phyloP scores from a whole-genome alignment of 2,888 invertebrate species.

The Cryptocheilus praepositus region DNA sequence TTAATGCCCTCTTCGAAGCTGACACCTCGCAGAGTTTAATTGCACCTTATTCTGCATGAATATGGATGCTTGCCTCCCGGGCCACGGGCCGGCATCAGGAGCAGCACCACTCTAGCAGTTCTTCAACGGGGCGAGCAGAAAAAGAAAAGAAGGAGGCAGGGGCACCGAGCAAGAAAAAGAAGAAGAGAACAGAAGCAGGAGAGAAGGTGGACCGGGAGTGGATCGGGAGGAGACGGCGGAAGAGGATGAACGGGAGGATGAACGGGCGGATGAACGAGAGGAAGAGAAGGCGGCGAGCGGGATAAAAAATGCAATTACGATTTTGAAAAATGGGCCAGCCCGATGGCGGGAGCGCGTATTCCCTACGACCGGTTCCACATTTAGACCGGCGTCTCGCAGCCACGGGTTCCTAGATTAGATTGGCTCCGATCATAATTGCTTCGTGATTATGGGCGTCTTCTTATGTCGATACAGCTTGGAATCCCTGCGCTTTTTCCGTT shows the following conservation, averaged over 20 bases:
- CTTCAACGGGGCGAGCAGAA: conserved; percentile 35
- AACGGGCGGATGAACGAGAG: conserved; percentile 18
- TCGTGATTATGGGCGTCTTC: conserved; percentile 17
- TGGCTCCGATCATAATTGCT: conserved; percentile 25
- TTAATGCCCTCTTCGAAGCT: conserved; percentile 72
- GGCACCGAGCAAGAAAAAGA: not conserved
- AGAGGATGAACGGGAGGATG: not conserved
- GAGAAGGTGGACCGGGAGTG: conserved; percentile 17
- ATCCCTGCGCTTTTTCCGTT: conserved; percentile 1
- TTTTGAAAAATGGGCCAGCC: conserved; percentile 71
- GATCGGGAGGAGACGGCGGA: not conserved
- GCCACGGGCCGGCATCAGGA: conserved; percentile 45
- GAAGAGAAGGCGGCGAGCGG: conserved; percentile 40
- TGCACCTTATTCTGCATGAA: conserved; percentile 74
- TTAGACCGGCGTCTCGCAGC: conserved; percentile 1
- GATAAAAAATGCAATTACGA: conserved; percentile 72
- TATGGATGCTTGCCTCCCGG: conserved; percentile 73
- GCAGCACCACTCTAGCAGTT: conserved; percentile 26
- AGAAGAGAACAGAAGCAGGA: conserved; percentile 27
- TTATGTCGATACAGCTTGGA: conserved; percentile 1
- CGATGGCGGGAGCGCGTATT: conserved; percentile 25
- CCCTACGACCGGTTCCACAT: conserved; percentile 11
- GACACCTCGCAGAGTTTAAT: conserved; percentile 74
- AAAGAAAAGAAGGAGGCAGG: conserved; percentile 8
- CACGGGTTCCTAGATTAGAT: conserved; percentile 36